Percentiles rank a stretch among this genome's conserved stretches.
Conservation (phyloP, 2,113 vertebrate genomes). For the Solea senegalensis region DNA sequence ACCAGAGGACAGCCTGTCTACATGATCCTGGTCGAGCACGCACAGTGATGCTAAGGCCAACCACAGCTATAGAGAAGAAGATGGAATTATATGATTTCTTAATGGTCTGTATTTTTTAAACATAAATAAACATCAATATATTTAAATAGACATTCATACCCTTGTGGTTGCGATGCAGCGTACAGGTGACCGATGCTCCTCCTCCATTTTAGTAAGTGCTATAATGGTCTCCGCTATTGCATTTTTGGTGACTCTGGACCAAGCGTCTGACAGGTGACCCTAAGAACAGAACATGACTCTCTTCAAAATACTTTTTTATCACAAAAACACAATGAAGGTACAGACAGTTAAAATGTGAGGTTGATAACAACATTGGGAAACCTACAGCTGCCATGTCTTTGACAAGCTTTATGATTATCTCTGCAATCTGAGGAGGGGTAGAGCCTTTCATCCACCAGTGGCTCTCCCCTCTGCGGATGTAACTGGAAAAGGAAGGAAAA, state of each 20-base stretch:
- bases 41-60: conserved; percentile 96
- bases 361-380: not conserved
- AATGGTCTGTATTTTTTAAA: not conserved
- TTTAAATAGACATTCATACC: conserved; percentile 70
- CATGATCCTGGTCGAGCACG: conserved; percentile 97
- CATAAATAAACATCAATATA: not conserved
- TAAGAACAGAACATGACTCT: conserved; percentile 50
- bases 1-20: conserved; percentile 95
- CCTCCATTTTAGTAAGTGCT: conserved; percentile 99
- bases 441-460: conserved; percentile 99
- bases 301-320: not conserved
- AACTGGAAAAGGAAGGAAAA: conserved; percentile 76
- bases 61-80: conserved; percentile 86
- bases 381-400: conserved; percentile 99
- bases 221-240: conserved; percentile 99
- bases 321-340: not conserved
- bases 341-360: not conserved
- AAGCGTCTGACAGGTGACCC: conserved; percentile 97
- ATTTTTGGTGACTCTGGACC: conserved; percentile 98
- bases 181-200: conserved; percentile 95
- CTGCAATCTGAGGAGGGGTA: conserved; percentile 96
- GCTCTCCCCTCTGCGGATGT: conserved; percentile 95
- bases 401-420: conserved; percentile 98
- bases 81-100: not conserved
- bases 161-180: conserved; percentile 97